Conservation (phyloP, 2,797 vertebrate species). For the Arctocebus calabarensis region DNA sequence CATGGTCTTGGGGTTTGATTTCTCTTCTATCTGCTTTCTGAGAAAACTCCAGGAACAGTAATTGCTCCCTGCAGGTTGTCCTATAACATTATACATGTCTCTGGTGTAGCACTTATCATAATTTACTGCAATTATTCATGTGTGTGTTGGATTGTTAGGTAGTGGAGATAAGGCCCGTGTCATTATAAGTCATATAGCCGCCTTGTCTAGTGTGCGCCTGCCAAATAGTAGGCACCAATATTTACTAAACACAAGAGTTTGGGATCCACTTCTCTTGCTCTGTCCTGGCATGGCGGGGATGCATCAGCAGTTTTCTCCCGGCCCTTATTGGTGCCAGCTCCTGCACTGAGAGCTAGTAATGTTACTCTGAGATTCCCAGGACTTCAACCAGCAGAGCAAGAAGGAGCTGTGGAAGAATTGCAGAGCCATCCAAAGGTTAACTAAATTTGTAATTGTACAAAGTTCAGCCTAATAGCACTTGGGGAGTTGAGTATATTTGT, state of each 20-base stretch:
- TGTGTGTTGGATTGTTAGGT: background rate
- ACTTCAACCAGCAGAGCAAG: background rate
- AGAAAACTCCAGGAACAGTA: background rate
- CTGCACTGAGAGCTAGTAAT: background rate
- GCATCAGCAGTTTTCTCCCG: background rate
- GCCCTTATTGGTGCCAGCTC: background rate
- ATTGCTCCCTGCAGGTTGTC: background rate
- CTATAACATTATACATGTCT: background rate
- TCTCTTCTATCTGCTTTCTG: background rate
- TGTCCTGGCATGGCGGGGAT: background rate
- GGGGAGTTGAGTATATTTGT: slow-evolving; percentile 19
- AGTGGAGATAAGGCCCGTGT: background rate
- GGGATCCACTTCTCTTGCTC: background rate
- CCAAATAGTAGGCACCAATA: background rate
- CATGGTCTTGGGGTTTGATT: background rate
- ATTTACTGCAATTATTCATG: background rate
- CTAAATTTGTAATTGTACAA: slow-evolving; percentile 67
- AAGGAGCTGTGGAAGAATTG: slow-evolving; percentile 60
- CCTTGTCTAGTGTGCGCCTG: background rate
- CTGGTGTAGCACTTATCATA: background rate
- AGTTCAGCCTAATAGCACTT: slow-evolving; percentile 37
- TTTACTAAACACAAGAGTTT: background rate
- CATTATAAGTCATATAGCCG: accelerated
- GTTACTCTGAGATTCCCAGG: slow-evolving; percentile 4
- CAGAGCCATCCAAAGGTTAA: slow-evolving; percentile 53